Percentiles rank a stretch among this genome's conserved stretches.
phyloP scores from a whole-genome alignment of 2,797 vertebrate genomes.

The Microctenopoma steveboyesi region DNA sequence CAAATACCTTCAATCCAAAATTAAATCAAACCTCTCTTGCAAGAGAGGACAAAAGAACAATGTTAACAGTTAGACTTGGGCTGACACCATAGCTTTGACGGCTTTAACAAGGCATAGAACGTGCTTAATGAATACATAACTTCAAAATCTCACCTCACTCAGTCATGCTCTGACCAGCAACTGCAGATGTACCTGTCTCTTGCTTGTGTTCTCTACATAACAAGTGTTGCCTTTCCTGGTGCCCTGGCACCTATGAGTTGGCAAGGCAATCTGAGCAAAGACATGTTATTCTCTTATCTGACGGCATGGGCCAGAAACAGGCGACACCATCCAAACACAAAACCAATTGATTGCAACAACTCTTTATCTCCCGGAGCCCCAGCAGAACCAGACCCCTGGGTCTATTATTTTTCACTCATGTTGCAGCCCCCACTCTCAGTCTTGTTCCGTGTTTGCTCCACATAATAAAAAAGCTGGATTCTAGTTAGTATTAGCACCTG shows the following conservation, averaged over 20 bases:
- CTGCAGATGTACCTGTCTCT: slow-evolving; percentile 52
- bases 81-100: slow-evolving; percentile 5
- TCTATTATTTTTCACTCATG: not conserved
- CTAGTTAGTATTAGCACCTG: not conserved
- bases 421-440: not conserved
- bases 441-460: not conserved
- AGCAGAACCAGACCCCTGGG: slow-evolving; percentile 13
- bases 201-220: slow-evolving; percentile 49
- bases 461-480: not conserved
- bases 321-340: slow-evolving; percentile 54
- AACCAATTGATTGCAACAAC: slow-evolving; percentile 59
- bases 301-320: slow-evolving; percentile 56
- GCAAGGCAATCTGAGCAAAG: slow-evolving; percentile 51
- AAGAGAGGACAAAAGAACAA: slow-evolving; percentile 5
- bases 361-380: slow-evolving; percentile 59
- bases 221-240: slow-evolving; percentile 29
- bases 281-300: slow-evolving; percentile 65
- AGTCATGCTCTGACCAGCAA: slow-evolving; percentile 43
- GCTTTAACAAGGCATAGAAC: slow-evolving; percentile 31
- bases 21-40: not conserved
- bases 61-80: slow-evolving; percentile 8
- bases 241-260: slow-evolving; percentile 42
- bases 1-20: slow-evolving; percentile 5
- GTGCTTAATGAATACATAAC: slow-evolving; percentile 27
- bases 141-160: slow-evolving; percentile 43